These are phyloP conservation scores for Narcine bancroftii DNA, from an alignment of 2,113 vertebrate genomes.

Conservation along the genomic window DNA sequence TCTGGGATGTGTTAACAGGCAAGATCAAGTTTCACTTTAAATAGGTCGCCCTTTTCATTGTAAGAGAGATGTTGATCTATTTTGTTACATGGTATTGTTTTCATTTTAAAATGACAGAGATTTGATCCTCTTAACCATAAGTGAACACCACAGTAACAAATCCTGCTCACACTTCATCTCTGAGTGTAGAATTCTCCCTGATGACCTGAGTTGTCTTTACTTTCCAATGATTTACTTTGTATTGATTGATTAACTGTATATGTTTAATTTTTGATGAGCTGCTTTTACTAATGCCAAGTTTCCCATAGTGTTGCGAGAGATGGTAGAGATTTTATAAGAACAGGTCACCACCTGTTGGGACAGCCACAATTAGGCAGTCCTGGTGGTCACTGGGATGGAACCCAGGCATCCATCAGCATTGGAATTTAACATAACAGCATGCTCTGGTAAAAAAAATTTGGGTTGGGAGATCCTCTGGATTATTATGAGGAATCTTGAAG, in stretches of 20 bases:
- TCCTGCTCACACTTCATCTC: neutral
- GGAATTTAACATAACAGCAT: neutral
- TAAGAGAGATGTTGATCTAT: conserved; percentile 5
- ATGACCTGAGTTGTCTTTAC: neutral
- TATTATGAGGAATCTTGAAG: neutral
- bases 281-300: neutral
- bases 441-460: neutral
- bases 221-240: no score
- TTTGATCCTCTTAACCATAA: neutral
- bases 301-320: neutral
- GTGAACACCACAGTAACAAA: neutral
- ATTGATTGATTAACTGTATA: conserved; percentile 29
- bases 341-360: neutral
- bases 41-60: conserved; percentile 15
- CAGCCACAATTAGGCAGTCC: neutral
- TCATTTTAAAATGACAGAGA: conserved; percentile 11
- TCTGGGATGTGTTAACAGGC: neutral
- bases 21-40: conserved; percentile 22
- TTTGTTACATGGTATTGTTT: conserved; percentile 16
- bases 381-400: neutral
- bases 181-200: neutral
- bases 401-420: neutral
- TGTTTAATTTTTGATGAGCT: neutral
- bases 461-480: neutral
- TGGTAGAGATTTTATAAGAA: neutral